A percentile compares a stretch with the other conserved stretches of the same genome.
These are phyloP conservation scores for Habrosyne pyritoides DNA, from an alignment of 2,888 invertebrate species.

Conservation along the genomic window DNA sequence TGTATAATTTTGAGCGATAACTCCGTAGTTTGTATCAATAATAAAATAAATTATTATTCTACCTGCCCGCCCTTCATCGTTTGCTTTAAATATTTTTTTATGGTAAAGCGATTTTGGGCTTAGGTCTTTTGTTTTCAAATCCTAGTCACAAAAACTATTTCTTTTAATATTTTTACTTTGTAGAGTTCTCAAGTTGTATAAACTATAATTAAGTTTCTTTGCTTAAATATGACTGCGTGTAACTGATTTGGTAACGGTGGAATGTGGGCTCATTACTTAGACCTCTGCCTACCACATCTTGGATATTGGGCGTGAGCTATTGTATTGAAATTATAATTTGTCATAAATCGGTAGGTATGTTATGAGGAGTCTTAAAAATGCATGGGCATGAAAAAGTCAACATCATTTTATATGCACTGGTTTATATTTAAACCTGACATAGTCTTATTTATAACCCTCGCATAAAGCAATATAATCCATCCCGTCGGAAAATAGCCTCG, in stretches of 20 bases:
- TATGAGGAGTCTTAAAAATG: background rate
- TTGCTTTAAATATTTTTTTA: conserved; percentile 4
- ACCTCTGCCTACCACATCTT: no score
- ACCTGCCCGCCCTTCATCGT: conserved; percentile 49
- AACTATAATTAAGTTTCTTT: no score
- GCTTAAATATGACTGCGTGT: no score
- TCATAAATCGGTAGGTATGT: no score
- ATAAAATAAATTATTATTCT: conserved; percentile 69
- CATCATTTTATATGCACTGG: background rate
- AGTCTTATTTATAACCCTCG: conserved; percentile 23
- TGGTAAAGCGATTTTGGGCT: background rate
- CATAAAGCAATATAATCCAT: conserved; percentile 26
- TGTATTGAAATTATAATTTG: no score
- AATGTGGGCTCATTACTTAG: no score
- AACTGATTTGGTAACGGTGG: no score
- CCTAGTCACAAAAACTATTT: background rate
- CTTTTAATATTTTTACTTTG: background rate
- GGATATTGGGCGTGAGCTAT: no score
- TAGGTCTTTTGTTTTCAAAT: background rate
- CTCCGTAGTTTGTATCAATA: conserved; percentile 65
- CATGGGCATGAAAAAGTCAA: background rate
- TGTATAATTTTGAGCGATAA: conserved; percentile 78
- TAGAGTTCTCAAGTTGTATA: no score
- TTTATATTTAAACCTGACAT: conserved; percentile 14
- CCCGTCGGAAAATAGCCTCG: conserved; percentile 30